Percentiles rank a stretch among this genome's conserved stretches.
Conservation (phyloP, 1,140 invertebrate genomes). For the Cheumatopsyche charites region DNA sequence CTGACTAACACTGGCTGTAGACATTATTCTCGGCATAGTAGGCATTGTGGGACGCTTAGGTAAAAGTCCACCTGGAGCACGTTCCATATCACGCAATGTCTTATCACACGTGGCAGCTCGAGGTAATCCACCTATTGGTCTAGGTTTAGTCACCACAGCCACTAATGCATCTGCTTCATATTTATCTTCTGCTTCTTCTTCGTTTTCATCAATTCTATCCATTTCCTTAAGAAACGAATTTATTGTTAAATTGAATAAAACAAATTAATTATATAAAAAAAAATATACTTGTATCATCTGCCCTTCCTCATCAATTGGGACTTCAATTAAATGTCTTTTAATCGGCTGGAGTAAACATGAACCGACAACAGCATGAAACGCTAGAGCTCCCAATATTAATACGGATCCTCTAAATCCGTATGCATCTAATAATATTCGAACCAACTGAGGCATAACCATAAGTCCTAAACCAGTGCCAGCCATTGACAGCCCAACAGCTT, state of each 20-base stretch:
- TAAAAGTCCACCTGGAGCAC: conserved; percentile 52
- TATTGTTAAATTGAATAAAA: background rate
- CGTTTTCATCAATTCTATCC: conserved; percentile 65
- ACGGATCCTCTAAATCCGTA: conserved; percentile 71
- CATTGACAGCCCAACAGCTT: conserved; percentile 76
- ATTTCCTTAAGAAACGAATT: conserved; percentile 59
- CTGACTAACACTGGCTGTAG: conserved; percentile 59
- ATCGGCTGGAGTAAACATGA: conserved; percentile 71
- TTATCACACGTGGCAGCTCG: conserved; percentile 61
- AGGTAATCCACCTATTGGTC: conserved; percentile 54
- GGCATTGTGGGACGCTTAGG: conserved; percentile 57
- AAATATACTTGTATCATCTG: conserved; percentile 58
- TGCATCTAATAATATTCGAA: conserved; percentile 64
- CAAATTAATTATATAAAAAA: background rate
- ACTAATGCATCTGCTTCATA: conserved; percentile 59
- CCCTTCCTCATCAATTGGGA: conserved; percentile 64
- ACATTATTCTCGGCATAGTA: conserved; percentile 63
- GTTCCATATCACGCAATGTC: conserved; percentile 62
- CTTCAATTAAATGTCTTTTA: conserved; percentile 68
- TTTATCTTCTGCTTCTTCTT: conserved; percentile 62
- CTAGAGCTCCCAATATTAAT: conserved; percentile 68
- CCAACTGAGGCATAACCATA: conserved; percentile 76
- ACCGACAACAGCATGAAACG: conserved; percentile 70
- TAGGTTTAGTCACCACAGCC: conserved; percentile 55
- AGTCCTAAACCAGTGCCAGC: conserved; percentile 77